These are phyloP conservation scores for Zoanthus gigantus DNA, from an alignment of 92 coral and sea anemone genomes.

Conservation along the genomic window DNA sequence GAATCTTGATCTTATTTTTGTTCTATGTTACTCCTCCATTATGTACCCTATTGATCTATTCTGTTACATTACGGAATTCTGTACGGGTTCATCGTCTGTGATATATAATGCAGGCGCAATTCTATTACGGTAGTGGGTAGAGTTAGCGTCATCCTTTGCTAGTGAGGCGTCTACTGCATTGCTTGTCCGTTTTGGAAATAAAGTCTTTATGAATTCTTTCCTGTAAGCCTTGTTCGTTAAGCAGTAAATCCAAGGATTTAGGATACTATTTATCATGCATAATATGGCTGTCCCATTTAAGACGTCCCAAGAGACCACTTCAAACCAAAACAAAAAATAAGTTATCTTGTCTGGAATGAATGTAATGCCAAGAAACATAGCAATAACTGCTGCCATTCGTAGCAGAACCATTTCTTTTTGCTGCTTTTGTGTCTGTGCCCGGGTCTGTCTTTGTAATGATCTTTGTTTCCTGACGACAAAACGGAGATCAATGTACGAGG, in stretches of 20 bases:
- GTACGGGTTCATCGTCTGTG: no score
- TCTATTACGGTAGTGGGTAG: neutral
- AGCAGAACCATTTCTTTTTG: conserved; percentile 23
- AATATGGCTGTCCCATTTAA: conserved; percentile 11
- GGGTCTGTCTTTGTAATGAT: neutral
- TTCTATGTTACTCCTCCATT: no score
- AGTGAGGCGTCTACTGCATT: neutral
- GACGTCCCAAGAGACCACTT: conserved; percentile 23
- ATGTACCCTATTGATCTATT: no score
- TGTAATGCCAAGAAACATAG: conserved; percentile 15
- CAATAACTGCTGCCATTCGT: conserved; percentile 16
- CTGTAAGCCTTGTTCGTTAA: conserved; percentile 31
- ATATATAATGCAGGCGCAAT: no score
- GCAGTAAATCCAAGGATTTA: conserved; percentile 38
- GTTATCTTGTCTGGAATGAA: conserved; percentile 29
- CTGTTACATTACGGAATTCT: no score
- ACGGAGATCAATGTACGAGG: conserved; percentile 22
- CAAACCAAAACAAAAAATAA: conserved; percentile 31
- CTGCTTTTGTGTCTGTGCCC: neutral
- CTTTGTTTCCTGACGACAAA: neutral
- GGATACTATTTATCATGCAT: conserved; percentile 17
- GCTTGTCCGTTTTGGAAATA: neutral
- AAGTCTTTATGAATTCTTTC: neutral
- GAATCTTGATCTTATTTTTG: no score
- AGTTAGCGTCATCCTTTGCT: neutral